Percentiles rank a stretch among this genome's conserved stretches.
These are phyloP conservation scores for Platerodrilus igneus DNA, from an alignment of 2,888 invertebrate species.

Conservation along the genomic window DNA sequence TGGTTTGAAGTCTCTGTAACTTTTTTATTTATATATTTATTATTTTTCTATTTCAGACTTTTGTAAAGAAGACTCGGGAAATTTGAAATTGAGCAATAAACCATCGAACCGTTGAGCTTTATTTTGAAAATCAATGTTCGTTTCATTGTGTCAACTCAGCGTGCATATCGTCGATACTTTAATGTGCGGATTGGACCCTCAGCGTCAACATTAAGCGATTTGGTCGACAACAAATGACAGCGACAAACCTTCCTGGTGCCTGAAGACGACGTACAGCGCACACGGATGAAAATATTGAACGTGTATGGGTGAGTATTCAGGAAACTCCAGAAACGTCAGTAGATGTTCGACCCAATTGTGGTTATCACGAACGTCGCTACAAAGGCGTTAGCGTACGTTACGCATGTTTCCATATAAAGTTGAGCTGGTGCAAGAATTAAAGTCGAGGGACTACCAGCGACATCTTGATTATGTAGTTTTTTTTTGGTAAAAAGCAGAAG, in stretches of 20 bases:
- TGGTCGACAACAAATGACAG: not conserved
- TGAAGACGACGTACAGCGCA: not conserved
- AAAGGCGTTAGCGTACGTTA: constrained; percentile 17
- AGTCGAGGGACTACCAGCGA: constrained; percentile 12
- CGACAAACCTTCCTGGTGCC: constrained; percentile 4
- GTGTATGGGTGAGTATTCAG: constrained; percentile 12
- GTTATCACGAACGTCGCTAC: constrained; percentile 8
- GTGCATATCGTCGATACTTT: too few species aligned
- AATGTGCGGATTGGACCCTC: constrained; percentile 2
- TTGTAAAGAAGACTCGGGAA: too few species aligned
- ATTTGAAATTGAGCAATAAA: too few species aligned
- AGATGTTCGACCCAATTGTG: constrained; percentile 18
- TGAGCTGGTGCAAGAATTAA: constrained; percentile 21
- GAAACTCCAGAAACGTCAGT: constrained; percentile 20
- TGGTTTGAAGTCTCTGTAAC: too few species aligned
- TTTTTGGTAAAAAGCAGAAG: too few species aligned
- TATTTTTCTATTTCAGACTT: too few species aligned
- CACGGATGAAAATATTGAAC: constrained; percentile 12
- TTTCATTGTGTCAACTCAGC: too few species aligned
- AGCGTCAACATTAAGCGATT: not conserved
- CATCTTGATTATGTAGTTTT: constrained; percentile 15
- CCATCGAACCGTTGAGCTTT: too few species aligned
- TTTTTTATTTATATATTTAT: too few species aligned
- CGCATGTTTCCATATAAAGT: constrained; percentile 20
- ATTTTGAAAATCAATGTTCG: too few species aligned